phyloP scores from a whole-genome alignment of 1,140 invertebrate species.

The Galleria mellonella region DNA sequence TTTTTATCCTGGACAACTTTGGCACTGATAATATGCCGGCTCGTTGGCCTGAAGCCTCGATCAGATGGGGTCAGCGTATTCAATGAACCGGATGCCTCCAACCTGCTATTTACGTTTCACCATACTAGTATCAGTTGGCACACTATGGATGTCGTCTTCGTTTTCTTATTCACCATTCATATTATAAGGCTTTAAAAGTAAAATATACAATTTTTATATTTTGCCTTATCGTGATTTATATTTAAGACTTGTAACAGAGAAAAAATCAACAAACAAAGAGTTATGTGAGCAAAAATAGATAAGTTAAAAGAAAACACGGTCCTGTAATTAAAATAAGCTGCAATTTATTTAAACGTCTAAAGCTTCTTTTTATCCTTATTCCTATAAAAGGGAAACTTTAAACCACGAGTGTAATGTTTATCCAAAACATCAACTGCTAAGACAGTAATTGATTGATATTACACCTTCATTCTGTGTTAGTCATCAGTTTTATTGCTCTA shows the following conservation, averaged over 20 bases:
- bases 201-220: background rate
- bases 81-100: slow-evolving; percentile 68
- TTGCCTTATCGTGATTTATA: too few relatives aligned
- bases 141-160: slow-evolving; percentile 56
- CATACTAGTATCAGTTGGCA: slow-evolving; percentile 62
- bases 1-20: too few relatives aligned
- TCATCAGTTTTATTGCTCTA: slow-evolving; percentile 2
- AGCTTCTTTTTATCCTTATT: background rate
- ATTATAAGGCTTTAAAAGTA: slow-evolving; percentile 2
- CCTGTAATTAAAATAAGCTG: too few relatives aligned
- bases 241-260: too few relatives aligned
- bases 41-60: slow-evolving; percentile 46
- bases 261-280: too few relatives aligned
- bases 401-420: background rate
- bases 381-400: too few relatives aligned
- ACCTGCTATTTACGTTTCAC: slow-evolving; percentile 71
- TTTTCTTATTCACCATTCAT: slow-evolving; percentile 35
- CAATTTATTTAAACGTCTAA: too few relatives aligned
- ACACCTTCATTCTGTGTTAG: background rate
- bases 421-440: too few relatives aligned
- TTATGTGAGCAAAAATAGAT: too few relatives aligned
- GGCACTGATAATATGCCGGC: slow-evolving; percentile 29
- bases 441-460: slow-evolving; percentile 1
- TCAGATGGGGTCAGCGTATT: slow-evolving; percentile 72
- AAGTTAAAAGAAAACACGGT: too few relatives aligned